Conservation (phyloP, 2,888 invertebrate species). For the Latrodectus elegans region DNA sequence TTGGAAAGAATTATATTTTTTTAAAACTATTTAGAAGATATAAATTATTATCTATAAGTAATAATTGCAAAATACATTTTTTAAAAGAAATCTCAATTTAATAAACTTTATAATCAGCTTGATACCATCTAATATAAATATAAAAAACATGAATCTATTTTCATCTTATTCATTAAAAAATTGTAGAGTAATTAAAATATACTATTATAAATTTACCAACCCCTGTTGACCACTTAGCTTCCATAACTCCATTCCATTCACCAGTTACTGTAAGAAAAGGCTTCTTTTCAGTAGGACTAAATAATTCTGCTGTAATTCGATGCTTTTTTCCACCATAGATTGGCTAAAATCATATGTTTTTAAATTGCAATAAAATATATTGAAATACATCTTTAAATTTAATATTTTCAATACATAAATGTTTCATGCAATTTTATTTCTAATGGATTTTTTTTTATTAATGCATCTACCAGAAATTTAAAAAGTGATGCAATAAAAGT, state of each 20-base stretch:
- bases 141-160: no score
- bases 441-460: no score
- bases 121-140: no score
- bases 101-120: not conserved
- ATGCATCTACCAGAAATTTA: no score
- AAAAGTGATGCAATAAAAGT: no score
- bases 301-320: conserved; percentile 87
- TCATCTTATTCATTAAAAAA: not conserved
- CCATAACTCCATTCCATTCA: conserved; percentile 98
- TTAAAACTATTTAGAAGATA: not conserved
- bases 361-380: no score
- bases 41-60: not conserved
- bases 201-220: conserved; percentile 64
- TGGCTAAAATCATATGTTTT: conserved; percentile 77
- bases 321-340: conserved; percentile 98
- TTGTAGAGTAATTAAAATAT: not conserved
- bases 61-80: not conserved
- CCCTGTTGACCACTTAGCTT: conserved; percentile 88
- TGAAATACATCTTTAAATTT: no score
- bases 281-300: conserved; percentile 85
- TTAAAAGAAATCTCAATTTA: not conserved
- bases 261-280: conserved; percentile 91
- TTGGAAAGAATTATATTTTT: not conserved
- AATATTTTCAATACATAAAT: no score
- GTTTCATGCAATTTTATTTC: no score